A percentile compares a stretch with the other conserved stretches of the same genome.
phyloP scores from a whole-genome alignment of 2,113 vertebrate genomes.

The Dipodomys merriami region DNA sequence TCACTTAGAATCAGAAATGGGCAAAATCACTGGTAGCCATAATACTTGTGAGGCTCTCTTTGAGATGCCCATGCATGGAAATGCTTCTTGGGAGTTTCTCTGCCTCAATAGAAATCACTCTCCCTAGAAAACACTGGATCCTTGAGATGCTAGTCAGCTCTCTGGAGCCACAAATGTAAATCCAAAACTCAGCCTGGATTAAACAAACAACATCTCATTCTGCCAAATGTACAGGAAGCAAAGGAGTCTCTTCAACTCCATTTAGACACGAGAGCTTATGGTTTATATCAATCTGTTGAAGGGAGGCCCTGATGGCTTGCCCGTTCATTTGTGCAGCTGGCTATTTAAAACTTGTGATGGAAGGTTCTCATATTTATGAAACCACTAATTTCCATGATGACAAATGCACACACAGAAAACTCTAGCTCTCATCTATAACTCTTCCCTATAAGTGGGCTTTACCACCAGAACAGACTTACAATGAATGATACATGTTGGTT shows the following conservation, averaged over 20 bases:
- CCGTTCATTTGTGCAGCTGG: neutral
- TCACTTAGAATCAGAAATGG: slow-evolving; percentile 27
- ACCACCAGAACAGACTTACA: neutral
- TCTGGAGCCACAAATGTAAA: neutral
- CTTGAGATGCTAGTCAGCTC: neutral
- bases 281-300: neutral
- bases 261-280: slow-evolving; percentile 9
- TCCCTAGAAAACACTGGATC: neutral
- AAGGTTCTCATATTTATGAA: slow-evolving; percentile 34
- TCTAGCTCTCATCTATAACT: neutral
- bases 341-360: slow-evolving; percentile 19
- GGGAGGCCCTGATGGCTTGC: neutral
- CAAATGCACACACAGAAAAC: slow-evolving; percentile 3
- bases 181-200: neutral
- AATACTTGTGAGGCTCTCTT: neutral
- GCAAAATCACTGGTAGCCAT: neutral
- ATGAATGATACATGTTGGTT: slow-evolving; percentile 46
- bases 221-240: slow-evolving; percentile 42
- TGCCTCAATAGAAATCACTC: neutral
- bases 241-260: slow-evolving; percentile 45
- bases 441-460: slow-evolving; percentile 41
- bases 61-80: neutral
- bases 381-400: slow-evolving; percentile 49
- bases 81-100: neutral
- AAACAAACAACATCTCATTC: slow-evolving; percentile 35